Evolutionary conservation across 2,113 vertebrate species (phyloP), one percentile per base, ranked within the genome.

Genomic region (Podarcis raffonei): DNA sequence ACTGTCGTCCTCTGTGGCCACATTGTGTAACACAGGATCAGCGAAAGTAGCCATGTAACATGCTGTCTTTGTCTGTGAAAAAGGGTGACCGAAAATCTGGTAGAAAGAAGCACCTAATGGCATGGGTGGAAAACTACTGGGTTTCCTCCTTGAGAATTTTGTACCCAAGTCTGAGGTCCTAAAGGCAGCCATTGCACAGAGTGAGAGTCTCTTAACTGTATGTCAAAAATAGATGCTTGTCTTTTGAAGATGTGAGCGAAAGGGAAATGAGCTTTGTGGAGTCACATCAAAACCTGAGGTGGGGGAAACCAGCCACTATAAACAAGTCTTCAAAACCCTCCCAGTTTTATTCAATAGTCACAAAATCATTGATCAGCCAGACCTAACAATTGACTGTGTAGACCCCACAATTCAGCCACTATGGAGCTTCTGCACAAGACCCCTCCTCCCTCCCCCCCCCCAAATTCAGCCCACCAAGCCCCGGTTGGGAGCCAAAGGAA

Each of bases 331-430:
- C 77, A 59, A 89, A 90, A 89, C 89, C 79, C 87, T 91, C 90
- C 91, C 89, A 90, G 82, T 81, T 91, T 92, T 91, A 92, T 90
- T 88, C 79, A 87, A 77, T 82, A 84, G 87, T 89, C 87, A 89
- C 87, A 89, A 89, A 89, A 78, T 89, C 81, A 78, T 69, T 88
- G 72, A 83, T 88, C 71, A 78, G 62, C 62, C 87, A 89, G 74
- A 78, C 39, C 74, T 68, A 77, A 84, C 81, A 84, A 78, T 68
- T 59, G 79, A 78, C 79, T 83, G 42, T 30, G 75, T 69, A 78
- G 87, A 53, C 74, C 53, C 42, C 62, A 89, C 72, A 83, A 82
- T 53, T 57, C 84, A 82, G 35, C 35, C n/a, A 39, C 65, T 32
- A n/a, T 35, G 42, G 65, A 30, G 71, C 48, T 77, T 81, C 27